Base-by-base conservation (phyloP, 1,140 invertebrate species). In the Cotesia vestalis region DNA sequence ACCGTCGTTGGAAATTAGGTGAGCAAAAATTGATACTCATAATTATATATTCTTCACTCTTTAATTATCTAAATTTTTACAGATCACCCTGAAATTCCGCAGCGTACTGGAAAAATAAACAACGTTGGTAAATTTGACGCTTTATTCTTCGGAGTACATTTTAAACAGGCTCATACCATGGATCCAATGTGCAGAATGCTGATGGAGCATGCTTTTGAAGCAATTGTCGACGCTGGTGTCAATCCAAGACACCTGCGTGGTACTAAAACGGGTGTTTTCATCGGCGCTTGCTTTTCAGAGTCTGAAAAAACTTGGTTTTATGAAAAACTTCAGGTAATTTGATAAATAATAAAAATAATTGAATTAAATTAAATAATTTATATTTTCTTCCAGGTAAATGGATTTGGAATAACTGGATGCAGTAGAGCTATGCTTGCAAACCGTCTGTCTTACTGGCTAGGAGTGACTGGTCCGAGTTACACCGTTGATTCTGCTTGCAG, bases 381-480 rank as follows among this genome's bases (percentile, higher is more conserved):
- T 64, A 64, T 46, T 60, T 14, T 62, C 17, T 59, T 20, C 52
- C 36, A 86, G 86, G 80, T 85, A 0, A 83, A 83, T 66, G 86
- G 86, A 51, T 84, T 84, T 46, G 85, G 86, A 72, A 83, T 87
- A 17, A 84, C 81, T n/a, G 91, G 91, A 40, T 96, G 95, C 85
- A 92, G 92, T 76, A 90, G 95, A 70, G 94, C 95, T 6, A 97
- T 98, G 95, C 90, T 98, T 83, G 93, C 95, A 0, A 97, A 98
- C 81, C 89, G 96, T 66, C 90, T 98, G 38, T 97, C 95, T 0
- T 93, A 93, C 72, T 91, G 88, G 83, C 78, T 94, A 8, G 91
- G 92, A 63, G 79, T 91, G 0, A 90, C 89, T 72, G 93, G 92
- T 38, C 95, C 95, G 0, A 96, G 95, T 63, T 94, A 93, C 83